A percentile compares a stretch with the other conserved stretches of the same genome.
Evolutionary conservation across 2,888 invertebrate species (phyloP).

Genomic region (Xestia sexstrigata): DNA sequence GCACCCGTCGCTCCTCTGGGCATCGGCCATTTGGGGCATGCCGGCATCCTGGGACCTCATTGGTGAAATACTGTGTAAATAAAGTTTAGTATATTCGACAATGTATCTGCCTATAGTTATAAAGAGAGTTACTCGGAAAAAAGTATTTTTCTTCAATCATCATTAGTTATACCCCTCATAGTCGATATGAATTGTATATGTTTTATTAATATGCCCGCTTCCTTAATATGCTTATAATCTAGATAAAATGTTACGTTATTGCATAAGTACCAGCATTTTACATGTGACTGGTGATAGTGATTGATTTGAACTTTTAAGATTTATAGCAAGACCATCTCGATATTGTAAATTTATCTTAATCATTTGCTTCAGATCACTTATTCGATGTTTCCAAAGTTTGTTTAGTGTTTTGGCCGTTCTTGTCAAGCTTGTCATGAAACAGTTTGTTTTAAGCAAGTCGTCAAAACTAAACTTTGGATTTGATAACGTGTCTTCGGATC

Average conservation of each 20-base stretch:
- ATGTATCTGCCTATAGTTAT: slow-evolving; percentile 77
- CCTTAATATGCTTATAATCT: background rate
- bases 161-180: background rate
- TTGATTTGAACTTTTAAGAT: background rate
- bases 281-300: background rate
- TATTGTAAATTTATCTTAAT: background rate
- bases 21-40: slow-evolving; percentile 70
- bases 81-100: slow-evolving; percentile 64
- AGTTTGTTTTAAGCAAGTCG: background rate
- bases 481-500: background rate
- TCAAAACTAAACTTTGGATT: background rate
- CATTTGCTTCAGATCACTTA: background rate
- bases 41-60: slow-evolving; percentile 68
- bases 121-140: slow-evolving; percentile 86
- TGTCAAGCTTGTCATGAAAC: no score
- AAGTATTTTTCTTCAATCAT: slow-evolving; percentile 52
- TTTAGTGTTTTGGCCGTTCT: background rate
- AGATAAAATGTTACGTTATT: background rate
- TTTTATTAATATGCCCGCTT: background rate
- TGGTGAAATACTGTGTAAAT: slow-evolving; percentile 77
- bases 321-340: background rate
- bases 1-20: slow-evolving; percentile 69
- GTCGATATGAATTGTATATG: background rate
- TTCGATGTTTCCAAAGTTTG: background rate
- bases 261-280: background rate